Percentiles rank a stretch among this genome's conserved stretches.
These are phyloP conservation scores for Numenius phaeopus DNA, from an alignment of 2,797 vertebrate genomes.

Conservation along the genomic window DNA sequence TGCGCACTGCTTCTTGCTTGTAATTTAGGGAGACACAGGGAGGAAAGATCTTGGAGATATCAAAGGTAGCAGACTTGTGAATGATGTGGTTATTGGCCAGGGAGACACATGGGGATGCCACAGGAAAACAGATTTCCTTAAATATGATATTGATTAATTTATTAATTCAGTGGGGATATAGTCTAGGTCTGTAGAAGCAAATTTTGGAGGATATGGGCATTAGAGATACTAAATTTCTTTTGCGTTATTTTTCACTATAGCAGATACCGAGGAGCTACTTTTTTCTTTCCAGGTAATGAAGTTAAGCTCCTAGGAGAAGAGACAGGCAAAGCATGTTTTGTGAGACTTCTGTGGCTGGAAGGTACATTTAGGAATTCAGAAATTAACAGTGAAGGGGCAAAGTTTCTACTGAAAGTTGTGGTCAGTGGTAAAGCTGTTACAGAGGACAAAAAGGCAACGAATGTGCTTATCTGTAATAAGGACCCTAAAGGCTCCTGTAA, in stretches of 20 bases:
- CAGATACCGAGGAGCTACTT: background rate
- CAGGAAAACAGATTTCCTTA: background rate
- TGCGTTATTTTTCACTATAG: background rate
- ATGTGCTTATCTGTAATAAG: background rate
- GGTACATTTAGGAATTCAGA: background rate
- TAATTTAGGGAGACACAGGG: background rate
- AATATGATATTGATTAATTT: background rate
- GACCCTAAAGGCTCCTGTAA: background rate
- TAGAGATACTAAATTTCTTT: background rate
- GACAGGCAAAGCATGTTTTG: background rate
- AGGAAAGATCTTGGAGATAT: background rate
- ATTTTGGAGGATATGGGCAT: background rate
- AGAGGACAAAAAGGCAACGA: background rate
- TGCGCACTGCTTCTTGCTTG: background rate
- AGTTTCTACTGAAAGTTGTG: background rate
- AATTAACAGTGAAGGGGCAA: background rate
- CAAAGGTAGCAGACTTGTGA: background rate
- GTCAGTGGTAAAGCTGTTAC: background rate
- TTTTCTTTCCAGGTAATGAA: background rate
- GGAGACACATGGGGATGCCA: accelerated
- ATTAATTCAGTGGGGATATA: background rate
- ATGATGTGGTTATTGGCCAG: background rate
- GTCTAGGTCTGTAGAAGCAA: background rate
- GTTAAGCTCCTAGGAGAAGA: background rate
- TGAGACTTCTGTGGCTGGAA: background rate